Conservation (phyloP, 2,888 invertebrate species). For the Caprella mutica region DNA sequence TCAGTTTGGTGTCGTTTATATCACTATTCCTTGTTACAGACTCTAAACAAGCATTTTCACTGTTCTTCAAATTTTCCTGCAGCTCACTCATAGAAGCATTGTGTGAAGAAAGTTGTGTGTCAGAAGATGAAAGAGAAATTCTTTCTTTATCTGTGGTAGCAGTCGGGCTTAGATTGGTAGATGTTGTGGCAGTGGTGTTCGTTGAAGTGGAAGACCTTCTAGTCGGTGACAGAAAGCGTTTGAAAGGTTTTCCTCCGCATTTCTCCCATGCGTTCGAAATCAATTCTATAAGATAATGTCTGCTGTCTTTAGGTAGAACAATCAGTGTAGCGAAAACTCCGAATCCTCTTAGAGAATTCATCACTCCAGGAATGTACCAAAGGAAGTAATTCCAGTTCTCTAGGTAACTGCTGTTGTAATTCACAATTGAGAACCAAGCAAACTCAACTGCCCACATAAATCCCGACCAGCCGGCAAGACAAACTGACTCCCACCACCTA, state of each 20-base stretch:
- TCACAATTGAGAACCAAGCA: slow-evolving; percentile 10
- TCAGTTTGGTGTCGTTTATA: no score
- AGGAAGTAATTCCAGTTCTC: slow-evolving; percentile 28
- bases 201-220: slow-evolving; percentile 1
- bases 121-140: slow-evolving; percentile 6
- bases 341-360: slow-evolving; percentile 25
- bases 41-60: no score
- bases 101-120: slow-evolving; percentile 1
- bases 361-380: slow-evolving; percentile 24
- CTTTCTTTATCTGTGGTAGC: background rate
- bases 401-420: slow-evolving; percentile 6
- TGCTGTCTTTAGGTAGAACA: slow-evolving; percentile 5
- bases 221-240: background rate
- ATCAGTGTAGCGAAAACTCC: slow-evolving; percentile 23
- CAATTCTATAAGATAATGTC: background rate
- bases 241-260: slow-evolving; percentile 5
- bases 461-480: slow-evolving; percentile 29
- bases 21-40: no score
- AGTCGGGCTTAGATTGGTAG: background rate
- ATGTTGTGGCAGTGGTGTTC: background rate
- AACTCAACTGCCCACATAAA: slow-evolving; percentile 24
- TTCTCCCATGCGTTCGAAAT: slow-evolving; percentile 3
- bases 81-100: slow-evolving; percentile 9
- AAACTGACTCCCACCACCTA: slow-evolving; percentile 28
- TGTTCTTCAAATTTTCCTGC: background rate